Evolutionary conservation across 2,888 invertebrate species (phyloP).

Genomic region (Spilosoma lubricipeda): DNA sequence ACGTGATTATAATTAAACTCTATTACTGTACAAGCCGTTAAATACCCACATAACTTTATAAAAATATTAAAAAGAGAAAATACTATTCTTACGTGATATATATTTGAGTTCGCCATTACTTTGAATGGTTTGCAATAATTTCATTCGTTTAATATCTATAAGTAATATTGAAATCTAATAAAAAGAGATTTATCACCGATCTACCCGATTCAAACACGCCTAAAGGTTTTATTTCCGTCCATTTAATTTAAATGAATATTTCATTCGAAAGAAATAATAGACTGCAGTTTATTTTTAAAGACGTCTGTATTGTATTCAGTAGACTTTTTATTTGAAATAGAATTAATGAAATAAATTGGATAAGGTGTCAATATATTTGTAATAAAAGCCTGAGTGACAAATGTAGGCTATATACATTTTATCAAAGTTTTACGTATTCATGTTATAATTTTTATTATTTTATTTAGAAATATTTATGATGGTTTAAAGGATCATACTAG

Average conservation of each 20-base stretch:
- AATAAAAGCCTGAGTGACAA: no score
- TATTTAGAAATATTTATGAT: no score
- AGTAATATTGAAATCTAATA: constrained; percentile 49
- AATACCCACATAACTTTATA: not conserved
- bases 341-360: no score
- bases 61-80: constrained; percentile 11
- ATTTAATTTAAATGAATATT: constrained; percentile 50
- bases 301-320: not conserved
- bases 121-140: constrained; percentile 32
- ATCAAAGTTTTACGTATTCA: no score
- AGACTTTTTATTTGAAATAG: not conserved
- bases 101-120: constrained; percentile 16
- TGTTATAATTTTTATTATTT: no score
- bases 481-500: no score
- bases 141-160: constrained; percentile 28
- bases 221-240: constrained; percentile 54
- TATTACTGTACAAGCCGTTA: not conserved
- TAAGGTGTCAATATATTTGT: no score
- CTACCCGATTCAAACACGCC: constrained; percentile 46
- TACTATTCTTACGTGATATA: constrained; percentile 5
- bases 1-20: not conserved
- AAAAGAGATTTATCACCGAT: constrained; percentile 54
- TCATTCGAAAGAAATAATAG: constrained; percentile 34
- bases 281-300: not conserved
- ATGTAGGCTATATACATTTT: no score